Base-by-base conservation (phyloP, 2,888 invertebrate genomes). In the Tineola bisselliella region DNA sequence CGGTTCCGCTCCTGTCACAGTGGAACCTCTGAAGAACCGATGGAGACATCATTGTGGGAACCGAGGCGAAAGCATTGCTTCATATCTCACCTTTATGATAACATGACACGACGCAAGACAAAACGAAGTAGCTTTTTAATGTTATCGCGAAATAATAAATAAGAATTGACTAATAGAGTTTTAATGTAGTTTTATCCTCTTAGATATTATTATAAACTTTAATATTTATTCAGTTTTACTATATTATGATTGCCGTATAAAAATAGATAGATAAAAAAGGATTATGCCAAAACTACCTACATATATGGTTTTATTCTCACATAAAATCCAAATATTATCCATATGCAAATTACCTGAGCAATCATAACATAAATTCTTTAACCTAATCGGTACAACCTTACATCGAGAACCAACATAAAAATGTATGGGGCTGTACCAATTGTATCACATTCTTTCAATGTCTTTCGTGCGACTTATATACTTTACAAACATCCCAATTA, bases 271-370 rank as follows among this genome's bases (percentile, higher is more conserved):
- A n/a, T 15, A 44, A 44, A 44, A n/a, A 44, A 44, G 44, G 12
- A n/a, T n/a, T 31, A 31, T 31, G 3, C 38, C 38, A 38, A 6
- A 38, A 38, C n/a, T 6, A 25, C 25, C n/a, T 38, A 74, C 68
- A 73, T 81, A 74, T 68, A 73, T 81, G 77, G 79, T 74, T 77
- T 75, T 76, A 77, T 75, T 72, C 64, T 69, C 72, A 70, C 72
- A 79, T 81, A 81, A 81, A 82, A 74, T 76, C 71, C 72, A 65
- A 69, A 73, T 74, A 75, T 75, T 79, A 81, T 77, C 78, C 73
- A 74, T 71, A 81, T 80, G 79, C 75, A 80, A 81, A 83, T 81
- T 76, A 76, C 68, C 68, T 74, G 76, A 77, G 74, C 76, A 79
- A 79, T 56, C 77, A 78, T 78, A 81, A 76, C 76, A 77, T 76